These are phyloP conservation scores for Hypercompe scribonia DNA, from an alignment of 2,888 invertebrate genomes.

Conservation along the genomic window DNA sequence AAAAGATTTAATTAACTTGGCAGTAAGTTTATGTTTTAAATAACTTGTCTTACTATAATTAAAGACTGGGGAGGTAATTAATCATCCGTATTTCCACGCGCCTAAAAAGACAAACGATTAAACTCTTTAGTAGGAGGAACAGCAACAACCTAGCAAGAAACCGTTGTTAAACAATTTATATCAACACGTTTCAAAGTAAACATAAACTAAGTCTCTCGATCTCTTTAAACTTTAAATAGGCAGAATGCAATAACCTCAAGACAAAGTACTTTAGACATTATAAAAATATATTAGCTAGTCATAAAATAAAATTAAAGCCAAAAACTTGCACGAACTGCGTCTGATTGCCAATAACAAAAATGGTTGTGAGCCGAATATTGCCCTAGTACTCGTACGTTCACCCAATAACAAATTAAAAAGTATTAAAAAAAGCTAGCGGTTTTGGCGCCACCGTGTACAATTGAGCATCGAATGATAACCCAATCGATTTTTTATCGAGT, in stretches of 20 bases:
- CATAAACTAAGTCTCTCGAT: too few species aligned
- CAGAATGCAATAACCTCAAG: not conserved
- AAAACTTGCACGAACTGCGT: not conserved
- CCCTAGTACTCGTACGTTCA: slow-evolving; percentile 56
- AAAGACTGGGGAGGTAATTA: too few species aligned
- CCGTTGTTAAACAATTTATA: too few species aligned
- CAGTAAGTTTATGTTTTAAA: not conserved
- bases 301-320: not conserved
- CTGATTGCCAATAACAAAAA: not conserved
- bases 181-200: too few species aligned
- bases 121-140: too few species aligned
- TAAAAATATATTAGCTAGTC: slow-evolving; percentile 6
- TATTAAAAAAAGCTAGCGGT: slow-evolving; percentile 45
- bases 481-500: slow-evolving; percentile 50
- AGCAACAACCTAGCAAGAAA: too few species aligned
- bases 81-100: too few species aligned
- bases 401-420: slow-evolving; percentile 53
- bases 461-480: slow-evolving; percentile 42
- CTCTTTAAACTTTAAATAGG: not conserved
- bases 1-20: not conserved
- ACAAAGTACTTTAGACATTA: not conserved
- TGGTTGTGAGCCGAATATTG: slow-evolving; percentile 16
- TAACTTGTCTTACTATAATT: not conserved
- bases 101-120: too few species aligned
- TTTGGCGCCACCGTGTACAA: slow-evolving; percentile 51